Percentiles rank a stretch among this genome's conserved stretches.
Conservation (phyloP, 1,140 invertebrate genomes). For the Ctenoplectra terminalis region DNA sequence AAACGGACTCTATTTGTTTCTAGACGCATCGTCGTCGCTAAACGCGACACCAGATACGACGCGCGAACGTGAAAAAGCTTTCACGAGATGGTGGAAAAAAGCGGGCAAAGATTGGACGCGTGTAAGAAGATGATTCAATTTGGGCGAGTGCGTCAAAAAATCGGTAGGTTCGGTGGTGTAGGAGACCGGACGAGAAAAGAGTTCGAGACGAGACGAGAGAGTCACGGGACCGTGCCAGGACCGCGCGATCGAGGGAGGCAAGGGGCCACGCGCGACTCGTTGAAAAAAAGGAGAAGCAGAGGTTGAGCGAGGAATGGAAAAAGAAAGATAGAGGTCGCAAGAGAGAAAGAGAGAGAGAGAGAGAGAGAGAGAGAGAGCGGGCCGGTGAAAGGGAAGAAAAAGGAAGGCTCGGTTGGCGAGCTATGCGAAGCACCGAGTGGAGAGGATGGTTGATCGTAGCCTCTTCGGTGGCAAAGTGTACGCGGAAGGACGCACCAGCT, state of each 20-base stretch:
- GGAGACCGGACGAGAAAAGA: slow-evolving; percentile 26
- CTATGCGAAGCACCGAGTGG: too few species aligned
- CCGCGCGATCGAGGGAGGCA: neutral
- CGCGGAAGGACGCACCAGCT: slow-evolving; percentile 44
- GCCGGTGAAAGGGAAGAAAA: neutral
- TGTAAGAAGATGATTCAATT: neutral
- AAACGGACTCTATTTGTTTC: too few species aligned
- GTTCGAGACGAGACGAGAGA: slow-evolving; percentile 32
- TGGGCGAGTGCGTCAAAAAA: slow-evolving; percentile 6
- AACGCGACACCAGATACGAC: too few species aligned
- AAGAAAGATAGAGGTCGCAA: neutral
- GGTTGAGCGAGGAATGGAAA: neutral
- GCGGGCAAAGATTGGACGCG: neutral
- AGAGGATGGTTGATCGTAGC: neutral
- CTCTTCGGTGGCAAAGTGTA: slow-evolving; percentile 44
- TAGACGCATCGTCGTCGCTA: too few species aligned
- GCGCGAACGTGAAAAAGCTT: too few species aligned
- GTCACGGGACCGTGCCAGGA: slow-evolving; percentile 30
- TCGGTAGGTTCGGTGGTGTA: slow-evolving; percentile 15
- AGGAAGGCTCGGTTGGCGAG: neutral
- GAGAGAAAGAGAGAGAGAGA: too few species aligned
- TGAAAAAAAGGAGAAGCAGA: neutral
- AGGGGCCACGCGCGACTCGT: slow-evolving; percentile 2
- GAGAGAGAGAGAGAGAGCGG: neutral
- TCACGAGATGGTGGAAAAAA: neutral